Evolutionary conservation across 2,113 vertebrate genomes (phyloP).

Genomic region (Balaenoptera acutorostrata): DNA sequence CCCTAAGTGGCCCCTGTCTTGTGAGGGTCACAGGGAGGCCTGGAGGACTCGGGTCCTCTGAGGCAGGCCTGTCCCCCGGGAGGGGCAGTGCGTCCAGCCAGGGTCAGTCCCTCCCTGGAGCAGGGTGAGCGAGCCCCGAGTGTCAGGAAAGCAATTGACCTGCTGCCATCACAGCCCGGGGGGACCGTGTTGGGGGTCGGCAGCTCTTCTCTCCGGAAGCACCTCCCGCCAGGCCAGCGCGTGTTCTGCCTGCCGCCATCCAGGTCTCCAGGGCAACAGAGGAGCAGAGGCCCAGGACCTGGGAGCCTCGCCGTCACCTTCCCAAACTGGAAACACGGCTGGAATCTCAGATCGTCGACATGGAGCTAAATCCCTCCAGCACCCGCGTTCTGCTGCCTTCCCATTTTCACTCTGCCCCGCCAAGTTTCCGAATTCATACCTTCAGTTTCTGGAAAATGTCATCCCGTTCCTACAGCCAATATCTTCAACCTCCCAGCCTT

Average conservation of each 20-base stretch:
- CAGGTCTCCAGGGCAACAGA: background rate
- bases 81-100: background rate
- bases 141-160: accelerated
- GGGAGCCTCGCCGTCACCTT: background rate
- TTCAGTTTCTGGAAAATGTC: background rate
- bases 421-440: background rate
- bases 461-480: background rate
- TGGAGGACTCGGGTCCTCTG: background rate
- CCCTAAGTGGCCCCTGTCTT: accelerated
- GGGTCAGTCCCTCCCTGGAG: background rate
- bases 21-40: background rate
- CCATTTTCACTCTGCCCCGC: too few relatives aligned
- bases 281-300: background rate
- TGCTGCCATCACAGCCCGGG: background rate
- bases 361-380: accelerated
- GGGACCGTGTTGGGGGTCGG: accelerated
- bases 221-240: background rate
- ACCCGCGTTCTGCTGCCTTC: background rate
- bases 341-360: background rate
- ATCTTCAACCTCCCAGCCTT: background rate
- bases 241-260: too few relatives aligned
- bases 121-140: constrained; percentile 40
- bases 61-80: background rate
- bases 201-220: background rate
- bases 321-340: accelerated